Evolutionary conservation across 2,113 vertebrate genomes (phyloP), one percentile per base, ranked within the genome.

Genomic region (Hippocampus guttulatus): DNA sequence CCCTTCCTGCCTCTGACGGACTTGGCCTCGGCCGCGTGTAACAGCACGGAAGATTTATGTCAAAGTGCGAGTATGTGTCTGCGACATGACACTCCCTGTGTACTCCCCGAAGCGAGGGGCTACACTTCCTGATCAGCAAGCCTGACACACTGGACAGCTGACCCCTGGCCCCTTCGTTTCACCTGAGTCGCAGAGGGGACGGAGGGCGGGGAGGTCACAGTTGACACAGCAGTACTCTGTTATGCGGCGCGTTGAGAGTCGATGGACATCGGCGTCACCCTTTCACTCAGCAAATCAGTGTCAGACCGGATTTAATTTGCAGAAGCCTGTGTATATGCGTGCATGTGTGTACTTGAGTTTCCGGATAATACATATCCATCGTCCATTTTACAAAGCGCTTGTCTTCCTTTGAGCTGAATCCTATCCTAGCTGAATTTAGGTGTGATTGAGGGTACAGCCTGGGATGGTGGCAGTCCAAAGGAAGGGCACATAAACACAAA

Each of bases 171-270:
- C 23, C 79, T 76, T 71, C 2, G 60, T 88, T 89, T 89, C 88
- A 91, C 86, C 90, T 90, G 84, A 77, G 85, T 88, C 79, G 54
- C 81, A 25, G 64, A 70, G 75, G 63, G 68, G 79, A 38, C 78
- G 75, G 66, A 40, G 80, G 87, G 67, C 33, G 89, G 88, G 82
- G n/a, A 71, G 3, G 86, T 88, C 85, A 87, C 81, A 78, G 87
- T 88, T 89, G 88, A 90, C 88, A 92, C 89, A 89, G 88, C 88
- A 88, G 81, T 92, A 84, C 83, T 85, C 87, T 88, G 88, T 90
- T 90, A 80, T 88, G 87, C 85, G 86, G 87, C 86, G 86, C 80
- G 81, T 70, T 75, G 78, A 84, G 85, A 86, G 83, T 78, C 75
- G 75, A 80, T 51, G 25, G 76, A 88, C 71, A 85, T 84, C 88